These are phyloP conservation scores for Idaea dimidiata DNA, from an alignment of 2,888 invertebrate species.

Conservation along the genomic window DNA sequence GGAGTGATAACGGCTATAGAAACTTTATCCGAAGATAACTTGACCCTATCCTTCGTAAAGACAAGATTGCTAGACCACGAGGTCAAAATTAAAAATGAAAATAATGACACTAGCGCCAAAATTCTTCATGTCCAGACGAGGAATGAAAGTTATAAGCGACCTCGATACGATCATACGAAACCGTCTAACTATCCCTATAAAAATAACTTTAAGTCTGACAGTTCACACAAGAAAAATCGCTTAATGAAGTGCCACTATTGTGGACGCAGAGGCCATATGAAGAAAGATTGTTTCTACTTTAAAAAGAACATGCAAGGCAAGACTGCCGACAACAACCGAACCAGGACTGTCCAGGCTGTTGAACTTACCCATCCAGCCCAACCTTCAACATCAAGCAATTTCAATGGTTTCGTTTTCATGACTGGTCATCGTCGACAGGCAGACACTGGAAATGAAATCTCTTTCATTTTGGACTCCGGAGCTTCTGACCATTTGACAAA, in stretches of 20 bases:
- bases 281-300: too few relatives aligned
- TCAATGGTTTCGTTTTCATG: not conserved
- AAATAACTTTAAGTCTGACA: too few relatives aligned
- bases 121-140: not conserved
- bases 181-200: too few relatives aligned
- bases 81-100: conserved; percentile 9
- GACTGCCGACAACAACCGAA: too few relatives aligned
- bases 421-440: not conserved
- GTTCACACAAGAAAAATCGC: too few relatives aligned
- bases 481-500: conserved; percentile 28
- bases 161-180: too few relatives aligned
- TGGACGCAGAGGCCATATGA: too few relatives aligned
- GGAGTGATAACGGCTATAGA: conserved; percentile 50
- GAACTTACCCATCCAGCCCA: too few relatives aligned
- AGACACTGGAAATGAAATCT: not conserved
- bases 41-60: conserved; percentile 41
- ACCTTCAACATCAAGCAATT: conserved; percentile 5
- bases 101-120: conserved; percentile 2
- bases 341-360: too few relatives aligned
- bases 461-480: not conserved
- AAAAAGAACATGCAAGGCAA: too few relatives aligned
- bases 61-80: conserved; percentile 17
- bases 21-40: conserved; percentile 39
- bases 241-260: too few relatives aligned
- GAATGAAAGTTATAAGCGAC: too few relatives aligned